Conservation (phyloP, 1,140 invertebrate genomes). For the Macrobrachium rosenbergii region DNA sequence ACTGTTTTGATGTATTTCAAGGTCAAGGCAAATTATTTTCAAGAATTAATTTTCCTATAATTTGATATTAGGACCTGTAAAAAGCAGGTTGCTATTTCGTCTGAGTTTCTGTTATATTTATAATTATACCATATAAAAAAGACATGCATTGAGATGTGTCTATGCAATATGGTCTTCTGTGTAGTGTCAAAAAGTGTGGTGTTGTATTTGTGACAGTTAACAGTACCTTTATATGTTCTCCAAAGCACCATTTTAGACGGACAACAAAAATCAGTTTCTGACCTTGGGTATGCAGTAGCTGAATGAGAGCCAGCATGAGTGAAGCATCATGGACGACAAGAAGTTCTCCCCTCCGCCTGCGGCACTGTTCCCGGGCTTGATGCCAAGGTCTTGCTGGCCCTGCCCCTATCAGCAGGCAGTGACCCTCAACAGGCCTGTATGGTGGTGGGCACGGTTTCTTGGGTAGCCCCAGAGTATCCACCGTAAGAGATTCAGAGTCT, state of each 20-base stretch:
- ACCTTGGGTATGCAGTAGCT: slow-evolving; percentile 45
- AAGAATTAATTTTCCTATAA: no score
- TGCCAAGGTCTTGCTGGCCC: slow-evolving; percentile 43
- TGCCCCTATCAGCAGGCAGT: slow-evolving; percentile 29
- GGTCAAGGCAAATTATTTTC: no score
- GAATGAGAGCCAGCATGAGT: slow-evolving; percentile 48
- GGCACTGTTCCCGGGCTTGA: slow-evolving; percentile 40
- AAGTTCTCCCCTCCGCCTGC: slow-evolving; percentile 28
- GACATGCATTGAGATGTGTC: no score
- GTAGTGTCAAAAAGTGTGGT: no score
- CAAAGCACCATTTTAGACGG: neutral
- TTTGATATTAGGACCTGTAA: no score
- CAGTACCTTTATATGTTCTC: neutral
- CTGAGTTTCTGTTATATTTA: no score
- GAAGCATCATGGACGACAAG: slow-evolving; percentile 33
- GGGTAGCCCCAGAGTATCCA: neutral
- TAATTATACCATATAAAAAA: no score
- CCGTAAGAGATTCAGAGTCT: neutral
- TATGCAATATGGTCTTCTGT: no score
- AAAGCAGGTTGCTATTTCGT: no score
- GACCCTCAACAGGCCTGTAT: neutral
- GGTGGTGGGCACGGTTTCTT: slow-evolving; percentile 12
- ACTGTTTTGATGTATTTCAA: no score
- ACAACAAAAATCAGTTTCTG: neutral
- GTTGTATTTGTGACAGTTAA: neutral